Evolutionary conservation across 1,140 invertebrate species (phyloP), one percentile per base, ranked within the genome.

Genomic region (Drosophila funebris): DNA sequence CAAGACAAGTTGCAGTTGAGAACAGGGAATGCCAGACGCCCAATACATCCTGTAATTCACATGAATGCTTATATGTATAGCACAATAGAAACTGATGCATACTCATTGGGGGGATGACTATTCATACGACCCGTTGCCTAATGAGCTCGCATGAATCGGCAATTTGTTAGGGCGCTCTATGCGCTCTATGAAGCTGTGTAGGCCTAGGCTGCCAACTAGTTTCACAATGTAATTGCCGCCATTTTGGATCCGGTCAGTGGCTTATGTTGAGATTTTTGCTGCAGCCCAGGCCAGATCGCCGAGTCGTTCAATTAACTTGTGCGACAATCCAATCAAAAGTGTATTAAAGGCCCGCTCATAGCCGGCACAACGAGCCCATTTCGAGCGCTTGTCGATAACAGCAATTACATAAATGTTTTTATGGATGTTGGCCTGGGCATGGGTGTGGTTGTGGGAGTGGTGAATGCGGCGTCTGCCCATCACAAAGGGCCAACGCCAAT

Each of bases 321-420:
- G 84, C 83, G 83, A 89, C 83, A 88, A 88, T 87, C 83, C 83
- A 87, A 87, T 87, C 83, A 87, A 87, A 88, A 88, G 83, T 87
- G 83, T 87, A 88, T 87, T 87, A 87, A 87, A 79, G 76, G 71
- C 36, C 68, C 83, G 81, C 76, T 85, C 71, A 79, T 63, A 73
- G 70, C 36, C 66, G 64, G 43, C 60, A 20, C 60, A 73, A 69
- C 83, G 68, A 61, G 64, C 29, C 82, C 62, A 87, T 85, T 82
- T 79, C 64, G 57, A 68, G 58, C 67, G 71, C 75, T 73, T 87
- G 83, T 76, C 83, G 83, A 87, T 87, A 87, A 79, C 83, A 87
- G 83, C 83, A 76, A 87, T 79, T 88, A 87, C 83, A 88, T 82
- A 87, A 83, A 87, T 83, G 83, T 88, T 88, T 87, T 88, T 81